Conservation (phyloP, 2,797 vertebrate genomes). For the Mallotus villosus region DNA sequence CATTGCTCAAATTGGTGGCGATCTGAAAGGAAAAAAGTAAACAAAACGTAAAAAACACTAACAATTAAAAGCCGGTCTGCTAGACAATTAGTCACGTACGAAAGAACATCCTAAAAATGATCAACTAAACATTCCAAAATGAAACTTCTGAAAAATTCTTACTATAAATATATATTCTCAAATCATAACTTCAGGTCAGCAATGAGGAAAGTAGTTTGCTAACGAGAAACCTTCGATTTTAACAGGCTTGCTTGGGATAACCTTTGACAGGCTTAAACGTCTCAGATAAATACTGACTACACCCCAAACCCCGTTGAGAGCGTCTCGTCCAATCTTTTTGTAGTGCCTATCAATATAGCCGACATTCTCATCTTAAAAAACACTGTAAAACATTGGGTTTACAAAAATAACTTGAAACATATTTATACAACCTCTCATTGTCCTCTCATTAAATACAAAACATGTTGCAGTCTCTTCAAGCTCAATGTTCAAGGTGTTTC, state of each 20-base stretch:
- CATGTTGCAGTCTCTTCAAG: conserved; percentile 56
- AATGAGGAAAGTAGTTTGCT: conserved; percentile 67
- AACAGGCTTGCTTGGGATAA: conserved; percentile 51
- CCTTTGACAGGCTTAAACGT: conserved; percentile 38
- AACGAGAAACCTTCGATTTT: conserved; percentile 47
- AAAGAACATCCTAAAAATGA: conserved; percentile 72
- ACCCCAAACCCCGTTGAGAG: conserved; percentile 34
- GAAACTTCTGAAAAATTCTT: conserved; percentile 64
- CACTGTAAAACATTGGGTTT: conserved; percentile 76
- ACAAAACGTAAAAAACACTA: conserved; percentile 41
- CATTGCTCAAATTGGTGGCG: conserved; percentile 41
- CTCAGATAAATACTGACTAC: conserved; percentile 48
- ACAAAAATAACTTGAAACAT: conserved; percentile 80
- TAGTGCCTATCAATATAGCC: conserved; percentile 61
- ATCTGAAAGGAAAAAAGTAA: conserved; percentile 36
- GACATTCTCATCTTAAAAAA: conserved; percentile 77
- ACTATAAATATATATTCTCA: conserved; percentile 78
- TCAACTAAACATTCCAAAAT: conserved; percentile 68
- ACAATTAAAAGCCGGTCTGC: conserved; percentile 56
- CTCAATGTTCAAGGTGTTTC: conserved; percentile 43
- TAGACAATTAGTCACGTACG: conserved; percentile 59
- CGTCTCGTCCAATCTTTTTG: conserved; percentile 44
- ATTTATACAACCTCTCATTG: conserved; percentile 68
- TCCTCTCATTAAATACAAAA: conserved; percentile 69
- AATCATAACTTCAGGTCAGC: conserved; percentile 67